Base-by-base conservation (phyloP, 2,888 invertebrate genomes). In the Andrena marginata region DNA sequence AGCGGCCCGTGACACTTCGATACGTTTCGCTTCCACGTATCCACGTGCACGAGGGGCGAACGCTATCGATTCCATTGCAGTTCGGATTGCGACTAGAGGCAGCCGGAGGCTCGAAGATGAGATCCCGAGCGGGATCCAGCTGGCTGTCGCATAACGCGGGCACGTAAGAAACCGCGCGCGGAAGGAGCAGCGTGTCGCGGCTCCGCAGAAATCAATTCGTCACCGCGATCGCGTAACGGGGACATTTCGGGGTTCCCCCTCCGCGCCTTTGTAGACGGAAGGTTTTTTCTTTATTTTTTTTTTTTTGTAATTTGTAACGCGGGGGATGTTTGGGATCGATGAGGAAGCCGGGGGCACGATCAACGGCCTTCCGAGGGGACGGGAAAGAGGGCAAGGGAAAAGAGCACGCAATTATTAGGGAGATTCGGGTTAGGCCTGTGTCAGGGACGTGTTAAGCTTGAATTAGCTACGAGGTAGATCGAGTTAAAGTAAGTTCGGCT, bases 21-120 rank as follows among this genome's bases (percentile, higher is more conserved):
- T 51, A 49, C 10, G 8, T 76, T 64, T 13, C 51, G 54, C 68
- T 85, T 70, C 68, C 64, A 76, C 76, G 67, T 82, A 85, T 82
- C 69, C 82, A 82, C 82, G 79, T 86, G 82, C 69, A 84, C 77
- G 72, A 77, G 78, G 78, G 70, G 79, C 80, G 80, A 82, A 70
- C 68, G 83, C 78, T 91, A 91, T 91, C 84, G 90, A 91, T 91
- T 91, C 81, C 86, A 73, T 84, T 90, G 91, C 90, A 90, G 90
- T 84, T 89, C 81, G 77, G 84, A 89, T 85, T 85, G 89, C 86
- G 85, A 85, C 83, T 64, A 75, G 77, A 87, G 63, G 67, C 70
- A 79, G 77, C 78, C 75, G 67, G 49, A 20, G 70, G 63, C 48
- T 62, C 20, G 35, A 35, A 10, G 62, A 35, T 35, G 67, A 31